Conservation (phyloP, 64 coral and sea anemone species). For the Acropora tenuis region DNA sequence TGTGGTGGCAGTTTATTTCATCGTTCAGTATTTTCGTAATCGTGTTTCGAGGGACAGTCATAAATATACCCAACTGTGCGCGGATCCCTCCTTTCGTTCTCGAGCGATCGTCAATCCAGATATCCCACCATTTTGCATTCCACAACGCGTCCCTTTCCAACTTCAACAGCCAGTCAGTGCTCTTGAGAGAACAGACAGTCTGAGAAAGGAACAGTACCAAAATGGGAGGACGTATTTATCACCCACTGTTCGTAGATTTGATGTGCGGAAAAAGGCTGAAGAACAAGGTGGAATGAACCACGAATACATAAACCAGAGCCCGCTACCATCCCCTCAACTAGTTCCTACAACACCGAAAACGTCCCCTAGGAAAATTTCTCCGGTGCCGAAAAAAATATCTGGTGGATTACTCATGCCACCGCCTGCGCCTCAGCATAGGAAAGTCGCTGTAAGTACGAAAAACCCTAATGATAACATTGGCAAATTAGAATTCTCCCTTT, state of each 20-base stretch:
- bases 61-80: neutral
- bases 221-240: conserved; percentile 11
- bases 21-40: conserved; percentile 11
- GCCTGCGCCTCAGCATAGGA: neutral
- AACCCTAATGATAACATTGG: conserved; percentile 1
- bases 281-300: neutral
- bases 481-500: conserved; percentile 60
- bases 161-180: neutral
- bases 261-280: neutral
- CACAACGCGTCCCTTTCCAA: conserved; percentile 6
- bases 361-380: neutral
- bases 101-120: conserved; percentile 26
- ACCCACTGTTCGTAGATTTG: conserved; percentile 1
- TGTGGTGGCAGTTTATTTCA: conserved; percentile 14
- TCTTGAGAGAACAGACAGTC: neutral
- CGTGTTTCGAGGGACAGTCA: neutral
- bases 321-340: neutral
- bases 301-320: neutral
- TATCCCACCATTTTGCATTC: conserved; percentile 42
- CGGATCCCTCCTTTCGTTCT: neutral
- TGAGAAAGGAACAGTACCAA: neutral
- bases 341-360: neutral
- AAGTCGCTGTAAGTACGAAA: conserved; percentile 16
- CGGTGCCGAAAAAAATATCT: neutral
- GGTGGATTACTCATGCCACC: neutral